phyloP scores from a whole-genome alignment of 2,888 invertebrate species.

The Agrilus mali region DNA sequence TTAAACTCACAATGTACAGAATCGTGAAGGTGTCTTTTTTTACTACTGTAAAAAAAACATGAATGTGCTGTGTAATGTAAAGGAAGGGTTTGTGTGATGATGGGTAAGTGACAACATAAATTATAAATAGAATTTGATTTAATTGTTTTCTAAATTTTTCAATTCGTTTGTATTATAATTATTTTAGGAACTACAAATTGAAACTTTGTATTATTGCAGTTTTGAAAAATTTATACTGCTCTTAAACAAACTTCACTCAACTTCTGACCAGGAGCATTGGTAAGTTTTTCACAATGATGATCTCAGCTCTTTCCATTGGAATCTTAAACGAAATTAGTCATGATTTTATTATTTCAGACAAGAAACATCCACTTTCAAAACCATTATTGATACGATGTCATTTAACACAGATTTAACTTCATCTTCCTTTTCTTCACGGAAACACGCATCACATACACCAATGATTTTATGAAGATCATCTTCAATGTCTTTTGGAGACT shows the following conservation, averaged over 20 bases:
- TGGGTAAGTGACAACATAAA: too few species aligned
- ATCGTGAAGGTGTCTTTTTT: too few species aligned
- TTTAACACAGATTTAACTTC: constrained; percentile 91
- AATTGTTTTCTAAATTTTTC: too few species aligned
- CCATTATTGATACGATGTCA: constrained; percentile 92
- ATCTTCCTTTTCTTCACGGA: constrained; percentile 74
- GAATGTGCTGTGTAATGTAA: too few species aligned
- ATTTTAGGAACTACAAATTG: constrained; percentile 84
- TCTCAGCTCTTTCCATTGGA: constrained; percentile 75
- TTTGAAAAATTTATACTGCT: constrained; percentile 54
- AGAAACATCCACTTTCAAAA: constrained; percentile 44
- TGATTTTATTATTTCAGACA: neutral
- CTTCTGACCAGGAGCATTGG: constrained; percentile 73
- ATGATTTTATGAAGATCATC: too few species aligned
- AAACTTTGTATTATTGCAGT: constrained; percentile 45
- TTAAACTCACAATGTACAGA: too few species aligned
- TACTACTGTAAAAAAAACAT: too few species aligned
- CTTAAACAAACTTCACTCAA: constrained; percentile 69
- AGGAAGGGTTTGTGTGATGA: too few species aligned
- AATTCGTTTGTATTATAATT: too few species aligned
- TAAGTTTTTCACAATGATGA: constrained; percentile 82
- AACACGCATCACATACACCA: too few species aligned
- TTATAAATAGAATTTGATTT: too few species aligned
- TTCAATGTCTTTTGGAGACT: too few species aligned
- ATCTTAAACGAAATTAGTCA: constrained; percentile 41